Percentiles rank a stretch among this genome's conserved stretches.
phyloP scores from a whole-genome alignment of 2,797 vertebrate genomes.

The Galago senegalensis region DNA sequence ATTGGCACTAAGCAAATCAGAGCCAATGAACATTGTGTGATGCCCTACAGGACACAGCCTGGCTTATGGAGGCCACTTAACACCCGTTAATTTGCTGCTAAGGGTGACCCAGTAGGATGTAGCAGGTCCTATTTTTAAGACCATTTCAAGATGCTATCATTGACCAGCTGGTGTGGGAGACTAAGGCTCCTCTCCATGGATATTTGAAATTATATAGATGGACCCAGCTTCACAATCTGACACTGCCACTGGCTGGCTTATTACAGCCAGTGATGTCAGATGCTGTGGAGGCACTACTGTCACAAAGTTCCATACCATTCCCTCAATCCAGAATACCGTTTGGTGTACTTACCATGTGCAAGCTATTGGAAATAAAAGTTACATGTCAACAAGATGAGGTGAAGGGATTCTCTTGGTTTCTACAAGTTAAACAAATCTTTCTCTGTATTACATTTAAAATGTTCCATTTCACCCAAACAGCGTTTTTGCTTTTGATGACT shows the following conservation, averaged over 20 bases:
- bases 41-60: background rate
- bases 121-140: background rate
- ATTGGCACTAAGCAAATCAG: background rate
- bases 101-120: background rate
- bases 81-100: background rate
- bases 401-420: background rate
- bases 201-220: background rate
- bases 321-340: too few species aligned
- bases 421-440: background rate
- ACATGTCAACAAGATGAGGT: background rate
- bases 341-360: background rate
- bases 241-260: background rate
- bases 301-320: fast-evolving
- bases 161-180: background rate
- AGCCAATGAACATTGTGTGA: background rate
- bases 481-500: background rate
- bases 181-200: background rate
- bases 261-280: background rate
- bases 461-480: background rate
- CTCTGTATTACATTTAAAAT: background rate
- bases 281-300: background rate
- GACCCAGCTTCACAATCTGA: background rate
- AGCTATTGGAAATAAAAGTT: background rate
- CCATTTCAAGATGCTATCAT: background rate
- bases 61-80: background rate